Conservation (phyloP, 2,113 vertebrate species). For the Myanophis thanlyinensis region DNA sequence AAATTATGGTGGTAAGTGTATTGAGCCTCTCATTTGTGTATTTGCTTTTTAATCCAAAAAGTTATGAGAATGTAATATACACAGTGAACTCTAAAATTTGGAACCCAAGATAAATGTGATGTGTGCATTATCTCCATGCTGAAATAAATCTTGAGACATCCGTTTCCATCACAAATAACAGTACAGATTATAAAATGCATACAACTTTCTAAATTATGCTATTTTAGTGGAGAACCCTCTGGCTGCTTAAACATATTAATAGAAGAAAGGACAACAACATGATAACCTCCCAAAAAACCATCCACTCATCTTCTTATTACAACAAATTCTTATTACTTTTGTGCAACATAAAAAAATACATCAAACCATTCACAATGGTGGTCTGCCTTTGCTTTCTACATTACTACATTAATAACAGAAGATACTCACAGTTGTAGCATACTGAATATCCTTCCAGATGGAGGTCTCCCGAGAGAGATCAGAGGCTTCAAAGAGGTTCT, state of each 20-base stretch:
- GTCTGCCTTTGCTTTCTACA: background rate
- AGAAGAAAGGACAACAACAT: background rate
- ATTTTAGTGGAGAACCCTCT: background rate
- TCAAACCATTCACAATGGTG: background rate
- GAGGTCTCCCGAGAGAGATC: constrained; percentile 82
- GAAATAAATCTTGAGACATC: background rate
- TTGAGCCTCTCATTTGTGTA: background rate
- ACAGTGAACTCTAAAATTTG: background rate
- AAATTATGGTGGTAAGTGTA: background rate
- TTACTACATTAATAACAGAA: background rate
- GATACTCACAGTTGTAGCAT: constrained; percentile 76
- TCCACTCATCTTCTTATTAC: background rate
- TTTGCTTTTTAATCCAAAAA: background rate
- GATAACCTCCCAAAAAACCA: background rate
- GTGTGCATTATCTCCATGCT: background rate
- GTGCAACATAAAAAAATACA: background rate
- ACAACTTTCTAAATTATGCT: background rate
- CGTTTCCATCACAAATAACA: background rate
- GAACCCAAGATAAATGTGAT: background rate
- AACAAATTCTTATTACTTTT: background rate
- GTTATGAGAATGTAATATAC: background rate
- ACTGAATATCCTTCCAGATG: constrained; percentile 85
- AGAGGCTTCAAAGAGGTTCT: constrained; percentile 81
- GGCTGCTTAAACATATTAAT: background rate
- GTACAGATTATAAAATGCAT: background rate